These are phyloP conservation scores for Temnothorax ravouxi DNA, from an alignment of 2,888 invertebrate genomes.

Conservation along the genomic window DNA sequence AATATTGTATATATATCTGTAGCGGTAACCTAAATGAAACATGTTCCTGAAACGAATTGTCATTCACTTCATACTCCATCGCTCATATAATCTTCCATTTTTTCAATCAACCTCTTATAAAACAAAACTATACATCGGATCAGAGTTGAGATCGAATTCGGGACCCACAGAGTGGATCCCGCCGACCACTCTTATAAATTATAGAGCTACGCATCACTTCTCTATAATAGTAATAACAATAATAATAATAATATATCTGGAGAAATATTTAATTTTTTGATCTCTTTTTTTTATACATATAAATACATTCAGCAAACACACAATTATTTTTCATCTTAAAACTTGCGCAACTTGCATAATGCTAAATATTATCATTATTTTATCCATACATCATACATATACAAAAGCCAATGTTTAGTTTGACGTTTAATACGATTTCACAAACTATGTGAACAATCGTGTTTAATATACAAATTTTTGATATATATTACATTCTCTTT, in stretches of 20 bases:
- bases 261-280: slow-evolving; percentile 34
- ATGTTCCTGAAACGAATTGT: not conserved
- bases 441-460: slow-evolving; percentile 53
- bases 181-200: not conserved
- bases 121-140: not conserved
- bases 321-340: slow-evolving; percentile 33
- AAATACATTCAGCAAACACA: slow-evolving; percentile 64
- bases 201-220: not conserved
- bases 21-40: not conserved
- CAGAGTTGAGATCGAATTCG: not conserved
- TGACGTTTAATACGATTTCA: slow-evolving; percentile 59
- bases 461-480: slow-evolving; percentile 53
- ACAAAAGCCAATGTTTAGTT: slow-evolving; percentile 57
- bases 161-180: not conserved
- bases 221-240: not conserved
- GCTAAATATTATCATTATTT: slow-evolving; percentile 43
- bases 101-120: not conserved
- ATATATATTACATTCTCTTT: slow-evolving; percentile 59
- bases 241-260: not conserved
- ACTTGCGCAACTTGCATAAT: slow-evolving; percentile 48
- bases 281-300: slow-evolving; percentile 70
- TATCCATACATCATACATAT: slow-evolving; percentile 42
- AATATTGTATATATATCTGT: not conserved
- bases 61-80: not conserved
- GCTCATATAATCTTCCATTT: not conserved